Evolutionary conservation across 1,140 invertebrate species (phyloP).

Genomic region (Hypsibius dujardini): DNA sequence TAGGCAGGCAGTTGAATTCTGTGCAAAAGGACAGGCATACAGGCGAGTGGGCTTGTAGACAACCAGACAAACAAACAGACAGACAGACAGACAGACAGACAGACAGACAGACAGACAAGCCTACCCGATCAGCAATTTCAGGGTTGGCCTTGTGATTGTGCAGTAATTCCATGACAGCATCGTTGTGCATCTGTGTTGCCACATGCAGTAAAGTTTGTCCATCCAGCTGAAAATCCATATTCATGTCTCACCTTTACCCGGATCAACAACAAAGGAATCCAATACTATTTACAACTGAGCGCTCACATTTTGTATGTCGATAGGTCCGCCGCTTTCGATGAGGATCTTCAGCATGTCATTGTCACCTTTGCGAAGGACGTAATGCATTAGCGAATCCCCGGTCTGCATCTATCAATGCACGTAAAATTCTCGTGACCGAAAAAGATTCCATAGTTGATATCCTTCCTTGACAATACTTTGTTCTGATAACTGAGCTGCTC

Average conservation of each 20-base stretch:
- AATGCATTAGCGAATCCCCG: constrained; percentile 66
- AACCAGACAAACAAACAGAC: too few relatives aligned
- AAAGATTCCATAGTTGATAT: too few relatives aligned
- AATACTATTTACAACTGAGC: too few relatives aligned
- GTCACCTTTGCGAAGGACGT: constrained; percentile 67
- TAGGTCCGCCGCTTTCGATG: constrained; percentile 67
- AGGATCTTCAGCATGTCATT: constrained; percentile 76
- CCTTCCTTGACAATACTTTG: neutral
- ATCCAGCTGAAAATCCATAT: constrained; percentile 43
- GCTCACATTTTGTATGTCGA: constrained; percentile 69
- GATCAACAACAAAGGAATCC: too few relatives aligned
- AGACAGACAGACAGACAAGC: too few relatives aligned
- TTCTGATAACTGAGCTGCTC: constrained; percentile 39
- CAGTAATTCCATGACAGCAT: constrained; percentile 78
- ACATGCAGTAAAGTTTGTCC: constrained; percentile 85
- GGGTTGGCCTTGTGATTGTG: constrained; percentile 80
- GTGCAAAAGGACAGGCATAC: neutral
- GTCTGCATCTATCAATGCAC: constrained; percentile 26
- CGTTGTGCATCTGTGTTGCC: constrained; percentile 83
- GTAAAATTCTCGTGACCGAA: constrained; percentile 15
- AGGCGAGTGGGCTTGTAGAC: too few relatives aligned
- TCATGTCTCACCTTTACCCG: too few relatives aligned
- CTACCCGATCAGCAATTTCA: constrained; percentile 57
- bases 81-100: too few relatives aligned
- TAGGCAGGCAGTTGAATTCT: neutral